Base-by-base conservation (phyloP, 1,140 invertebrate genomes). In the Drosophila ogumai region DNA sequence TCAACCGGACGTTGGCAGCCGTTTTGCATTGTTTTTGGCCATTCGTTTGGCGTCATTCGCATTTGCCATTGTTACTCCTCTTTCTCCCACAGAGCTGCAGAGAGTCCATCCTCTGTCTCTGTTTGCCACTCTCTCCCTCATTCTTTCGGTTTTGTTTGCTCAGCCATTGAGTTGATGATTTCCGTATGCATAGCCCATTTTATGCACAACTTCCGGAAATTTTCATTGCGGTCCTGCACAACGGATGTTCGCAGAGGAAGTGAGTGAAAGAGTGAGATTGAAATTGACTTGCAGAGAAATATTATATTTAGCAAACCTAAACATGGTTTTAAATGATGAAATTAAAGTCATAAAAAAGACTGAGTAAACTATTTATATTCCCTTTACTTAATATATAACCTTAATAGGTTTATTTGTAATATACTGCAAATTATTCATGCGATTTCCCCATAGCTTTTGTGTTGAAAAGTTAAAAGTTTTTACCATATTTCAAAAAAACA, bases 191-290 rank as follows among this genome's bases (percentile, higher is more conserved):
- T 91, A 82, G 71, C 88, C 86, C 84, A 87, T 87, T 87, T 91
- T 91, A 91, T 91, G 88, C 88, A 91, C 75, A 88, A 82, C 85
- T 91, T 91, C 84, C 88, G 84, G 88, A 85, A 90, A 90, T 91
- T 91, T 73, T 91, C 90, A 85, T 91, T 91, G 88, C 84, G 88
- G 88, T 88, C 73, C 91, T 81, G 75, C 86, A 82, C 52, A 59
- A 64, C 86, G 86, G 86, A 90, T 76, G 79, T 80, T 63, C 67
- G 31, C 13, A 40, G 31, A 25, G 44, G 38, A 50, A 41, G 13
- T 22, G 17, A 28, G 19, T 15, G 36, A 22, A 44, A 17, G 34
- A 49, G 13, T 31, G 25, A 49, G 34, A 47, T 28, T 32, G 28
- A 34, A 52, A 52, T 52, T 19, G 19, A 40, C 58, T 46, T 67